Conservation (phyloP, 2,113 vertebrate genomes). For the Forbesichthys papilliferus region DNA sequence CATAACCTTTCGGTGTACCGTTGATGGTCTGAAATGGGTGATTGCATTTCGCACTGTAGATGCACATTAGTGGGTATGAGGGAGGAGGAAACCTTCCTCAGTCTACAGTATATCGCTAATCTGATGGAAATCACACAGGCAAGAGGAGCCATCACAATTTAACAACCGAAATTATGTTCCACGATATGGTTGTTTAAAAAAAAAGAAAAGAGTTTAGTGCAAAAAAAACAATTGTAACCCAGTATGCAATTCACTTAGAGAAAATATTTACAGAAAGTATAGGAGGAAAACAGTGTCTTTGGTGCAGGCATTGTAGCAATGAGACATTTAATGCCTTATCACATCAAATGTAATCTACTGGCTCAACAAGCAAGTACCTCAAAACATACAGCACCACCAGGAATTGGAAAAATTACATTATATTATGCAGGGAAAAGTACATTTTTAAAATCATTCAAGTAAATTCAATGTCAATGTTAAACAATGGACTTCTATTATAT, state of each 20-base stretch:
- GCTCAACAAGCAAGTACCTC: neutral
- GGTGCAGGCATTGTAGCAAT: neutral
- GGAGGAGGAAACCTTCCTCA: constrained; percentile 3
- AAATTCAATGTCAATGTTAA: constrained; percentile 38
- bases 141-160: constrained; percentile 2
- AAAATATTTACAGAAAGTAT: neutral
- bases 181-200: too few relatives aligned
- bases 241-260: neutral
- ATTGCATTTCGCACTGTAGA: constrained; percentile 65
- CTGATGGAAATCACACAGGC: constrained; percentile 25
- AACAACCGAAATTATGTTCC: constrained; percentile 20
- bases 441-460: constrained; percentile 28
- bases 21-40: constrained; percentile 58
- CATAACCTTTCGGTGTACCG: constrained; percentile 52
- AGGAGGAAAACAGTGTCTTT: neutral
- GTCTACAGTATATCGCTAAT: neutral
- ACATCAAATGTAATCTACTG: neutral
- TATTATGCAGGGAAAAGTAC: constrained; percentile 2
- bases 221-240: too few relatives aligned
- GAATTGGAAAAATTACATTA: neutral
- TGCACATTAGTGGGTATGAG: constrained; percentile 47
- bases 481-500: constrained; percentile 45
- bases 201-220: too few relatives aligned
- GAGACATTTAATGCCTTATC: neutral
- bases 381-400: neutral